These are phyloP conservation scores for Stegostoma tigrinum DNA, from an alignment of 2,113 vertebrate species.

Conservation along the genomic window DNA sequence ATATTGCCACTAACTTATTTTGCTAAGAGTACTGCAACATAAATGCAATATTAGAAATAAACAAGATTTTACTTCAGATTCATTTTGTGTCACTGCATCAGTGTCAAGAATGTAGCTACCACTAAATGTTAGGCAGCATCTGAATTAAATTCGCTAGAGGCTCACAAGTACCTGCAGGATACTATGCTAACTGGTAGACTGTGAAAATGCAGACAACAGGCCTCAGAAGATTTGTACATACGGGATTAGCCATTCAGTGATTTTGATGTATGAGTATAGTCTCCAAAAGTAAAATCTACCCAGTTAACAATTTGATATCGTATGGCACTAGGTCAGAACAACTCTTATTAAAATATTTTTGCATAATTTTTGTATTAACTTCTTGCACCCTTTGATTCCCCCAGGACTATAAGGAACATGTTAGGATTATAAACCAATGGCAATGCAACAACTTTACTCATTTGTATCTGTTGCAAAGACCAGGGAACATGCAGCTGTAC, in stretches of 20 bases:
- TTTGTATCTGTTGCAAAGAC: not conserved
- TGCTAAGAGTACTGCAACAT: not conserved
- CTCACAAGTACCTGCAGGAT: not conserved
- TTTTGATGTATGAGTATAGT: not conserved
- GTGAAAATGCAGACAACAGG: not conserved
- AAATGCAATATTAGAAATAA: not conserved
- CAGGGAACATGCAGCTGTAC: not conserved
- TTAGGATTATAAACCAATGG: not conserved
- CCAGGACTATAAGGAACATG: not conserved
- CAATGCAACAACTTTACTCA: not conserved
- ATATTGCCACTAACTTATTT: not conserved
- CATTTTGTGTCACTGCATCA: not conserved
- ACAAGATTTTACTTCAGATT: not conserved
- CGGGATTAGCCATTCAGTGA: not conserved
- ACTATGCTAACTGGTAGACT: not conserved
- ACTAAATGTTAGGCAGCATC: not conserved
- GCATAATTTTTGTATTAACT: conserved; percentile 9
- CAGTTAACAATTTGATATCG: not conserved
- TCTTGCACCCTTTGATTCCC: conserved; percentile 7
- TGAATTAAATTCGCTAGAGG: not conserved
- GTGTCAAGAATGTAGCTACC: not conserved
- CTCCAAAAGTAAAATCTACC: not conserved
- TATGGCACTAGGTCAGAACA: conserved; percentile 21
- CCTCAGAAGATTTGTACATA: not conserved
- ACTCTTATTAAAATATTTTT: not conserved